Conservation (phyloP, 2,888 invertebrate genomes). For the Ormyrus thymus region DNA sequence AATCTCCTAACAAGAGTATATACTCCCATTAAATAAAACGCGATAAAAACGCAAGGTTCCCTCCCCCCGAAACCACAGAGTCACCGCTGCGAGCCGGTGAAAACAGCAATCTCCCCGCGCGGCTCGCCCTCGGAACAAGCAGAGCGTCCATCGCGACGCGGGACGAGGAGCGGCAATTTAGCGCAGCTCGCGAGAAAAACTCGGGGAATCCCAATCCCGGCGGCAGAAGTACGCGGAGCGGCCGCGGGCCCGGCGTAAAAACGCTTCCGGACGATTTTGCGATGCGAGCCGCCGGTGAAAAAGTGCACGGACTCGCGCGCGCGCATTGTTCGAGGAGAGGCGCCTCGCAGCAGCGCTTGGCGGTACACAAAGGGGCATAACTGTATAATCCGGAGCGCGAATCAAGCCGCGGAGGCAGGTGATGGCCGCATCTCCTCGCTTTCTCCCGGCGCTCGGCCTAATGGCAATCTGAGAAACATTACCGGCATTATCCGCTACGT, state of each 20-base stretch:
- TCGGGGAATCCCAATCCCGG: constrained; percentile 41
- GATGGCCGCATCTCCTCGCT: constrained; percentile 43
- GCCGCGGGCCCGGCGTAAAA: constrained; percentile 14
- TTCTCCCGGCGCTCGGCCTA: constrained; percentile 66
- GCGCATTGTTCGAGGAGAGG: constrained; percentile 46
- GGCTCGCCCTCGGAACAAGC: constrained; percentile 18
- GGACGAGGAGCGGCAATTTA: constrained; percentile 44
- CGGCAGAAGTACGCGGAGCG: not conserved
- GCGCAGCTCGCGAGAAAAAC: not conserved
- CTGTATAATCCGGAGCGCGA: constrained; percentile 48
- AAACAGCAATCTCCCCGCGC: constrained; percentile 37
- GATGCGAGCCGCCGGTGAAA: not conserved
- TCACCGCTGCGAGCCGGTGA: constrained; percentile 12
- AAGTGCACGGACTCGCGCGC: not conserved
- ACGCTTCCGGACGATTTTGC: constrained; percentile 53
- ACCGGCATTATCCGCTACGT: constrained; percentile 65
- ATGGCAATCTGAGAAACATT: constrained; percentile 67
- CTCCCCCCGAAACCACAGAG: not conserved
- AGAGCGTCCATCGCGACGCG: not conserved
- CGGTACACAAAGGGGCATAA: constrained; percentile 49
- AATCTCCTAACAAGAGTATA: constrained; percentile 11
- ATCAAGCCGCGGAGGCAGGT: constrained; percentile 48
- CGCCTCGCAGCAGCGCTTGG: constrained; percentile 9
- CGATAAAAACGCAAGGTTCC: not conserved
- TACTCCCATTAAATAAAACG: not conserved